phyloP scores from a whole-genome alignment of 37 sponge, comb jelly and placozoan genomes.

The Diacarnus erythraeanus region DNA sequence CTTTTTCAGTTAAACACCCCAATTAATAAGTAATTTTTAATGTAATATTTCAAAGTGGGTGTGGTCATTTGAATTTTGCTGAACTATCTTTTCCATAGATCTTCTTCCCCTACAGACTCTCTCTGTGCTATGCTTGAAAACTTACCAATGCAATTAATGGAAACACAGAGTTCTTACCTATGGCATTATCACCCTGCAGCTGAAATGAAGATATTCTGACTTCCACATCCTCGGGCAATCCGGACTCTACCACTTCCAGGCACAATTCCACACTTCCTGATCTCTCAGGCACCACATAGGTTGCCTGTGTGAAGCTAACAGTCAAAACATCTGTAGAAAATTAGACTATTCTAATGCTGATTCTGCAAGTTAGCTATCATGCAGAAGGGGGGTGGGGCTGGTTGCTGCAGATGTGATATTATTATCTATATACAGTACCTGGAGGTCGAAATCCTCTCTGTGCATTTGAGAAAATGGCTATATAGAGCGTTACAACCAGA shows the following conservation, averaged over 20 bases:
- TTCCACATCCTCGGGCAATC: conserved; percentile 4
- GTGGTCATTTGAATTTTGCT: too few relatives aligned
- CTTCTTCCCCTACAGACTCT: too few relatives aligned
- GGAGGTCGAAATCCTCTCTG: neutral
- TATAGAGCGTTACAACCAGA: neutral
- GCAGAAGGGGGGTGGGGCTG: conserved; percentile 4
- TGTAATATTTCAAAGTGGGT: too few relatives aligned
- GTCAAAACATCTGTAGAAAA: neutral
- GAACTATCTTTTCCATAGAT: too few relatives aligned
- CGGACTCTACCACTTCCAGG: neutral
- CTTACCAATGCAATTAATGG: too few relatives aligned
- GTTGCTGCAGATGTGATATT: neutral
- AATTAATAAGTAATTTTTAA: too few relatives aligned
- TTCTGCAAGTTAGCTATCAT: too few relatives aligned
- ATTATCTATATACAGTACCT: neutral
- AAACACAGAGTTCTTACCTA: conserved; percentile 10
- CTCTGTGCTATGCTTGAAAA: too few relatives aligned
- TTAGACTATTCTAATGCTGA: neutral
- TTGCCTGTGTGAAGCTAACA: neutral
- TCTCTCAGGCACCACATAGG: neutral
- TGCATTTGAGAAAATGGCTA: neutral
- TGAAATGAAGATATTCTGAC: neutral
- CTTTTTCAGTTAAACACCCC: too few relatives aligned
- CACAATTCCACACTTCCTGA: conserved; percentile 3
- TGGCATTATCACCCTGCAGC: neutral